Conservation (phyloP, 2,888 invertebrate species). For the Hemaris fuciformis region DNA sequence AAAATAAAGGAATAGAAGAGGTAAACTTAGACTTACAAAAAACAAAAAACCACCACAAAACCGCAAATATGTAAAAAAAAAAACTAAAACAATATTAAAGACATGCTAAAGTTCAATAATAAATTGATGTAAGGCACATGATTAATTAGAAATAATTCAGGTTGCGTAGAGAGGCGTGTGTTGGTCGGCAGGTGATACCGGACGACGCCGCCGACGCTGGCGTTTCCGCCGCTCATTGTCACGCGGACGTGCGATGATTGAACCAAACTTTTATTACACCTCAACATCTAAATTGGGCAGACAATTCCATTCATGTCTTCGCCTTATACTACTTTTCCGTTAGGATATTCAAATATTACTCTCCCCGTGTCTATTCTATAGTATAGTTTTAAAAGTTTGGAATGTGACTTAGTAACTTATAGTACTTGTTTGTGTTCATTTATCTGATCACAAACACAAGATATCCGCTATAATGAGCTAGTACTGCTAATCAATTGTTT, state of each 20-base stretch:
- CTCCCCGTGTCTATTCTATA: not conserved
- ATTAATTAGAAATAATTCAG: constrained; percentile 31
- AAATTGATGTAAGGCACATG: constrained; percentile 11
- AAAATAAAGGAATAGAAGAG: too few species aligned
- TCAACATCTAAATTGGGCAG: constrained; percentile 5
- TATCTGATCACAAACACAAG: too few species aligned
- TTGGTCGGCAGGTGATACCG: constrained; percentile 25
- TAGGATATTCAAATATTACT: not conserved
- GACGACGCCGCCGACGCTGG: constrained; percentile 31
- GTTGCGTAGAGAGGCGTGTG: constrained; percentile 42
- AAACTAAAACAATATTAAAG: not conserved
- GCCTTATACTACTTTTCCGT: not conserved
- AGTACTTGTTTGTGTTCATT: too few species aligned
- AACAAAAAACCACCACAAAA: too few species aligned
- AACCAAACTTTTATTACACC: constrained; percentile 16
- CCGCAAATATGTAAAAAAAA: too few species aligned
- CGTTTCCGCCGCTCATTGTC: constrained; percentile 56
- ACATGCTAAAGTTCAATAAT: not conserved
- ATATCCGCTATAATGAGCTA: too few species aligned
- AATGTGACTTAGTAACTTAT: too few species aligned
- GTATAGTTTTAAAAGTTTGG: not conserved
- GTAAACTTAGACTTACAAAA: too few species aligned
- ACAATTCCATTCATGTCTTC: constrained; percentile 1
- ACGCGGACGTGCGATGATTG: constrained; percentile 32
- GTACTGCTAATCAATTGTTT: too few species aligned